Evolutionary conservation across 2,888 invertebrate species (phyloP).

Genomic region (Eristalis intricaria): DNA sequence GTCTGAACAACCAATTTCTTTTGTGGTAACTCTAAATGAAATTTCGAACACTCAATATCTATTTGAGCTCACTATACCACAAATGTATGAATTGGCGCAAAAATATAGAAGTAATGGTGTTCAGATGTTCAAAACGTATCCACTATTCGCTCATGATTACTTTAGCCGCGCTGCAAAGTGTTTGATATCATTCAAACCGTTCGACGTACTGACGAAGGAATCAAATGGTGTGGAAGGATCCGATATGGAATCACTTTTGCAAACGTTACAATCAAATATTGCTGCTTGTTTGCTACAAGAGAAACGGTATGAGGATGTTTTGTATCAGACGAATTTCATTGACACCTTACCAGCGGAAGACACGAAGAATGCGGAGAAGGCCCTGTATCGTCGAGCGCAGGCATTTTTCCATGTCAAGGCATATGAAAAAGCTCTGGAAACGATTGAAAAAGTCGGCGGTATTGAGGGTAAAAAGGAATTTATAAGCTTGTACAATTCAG

Average conservation of each 20-base stretch:
- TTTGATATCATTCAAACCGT: slow-evolving; percentile 84
- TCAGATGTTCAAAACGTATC: slow-evolving; percentile 85
- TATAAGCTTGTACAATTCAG: slow-evolving; percentile 83
- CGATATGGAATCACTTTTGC: slow-evolving; percentile 84
- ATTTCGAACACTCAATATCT: slow-evolving; percentile 79
- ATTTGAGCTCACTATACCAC: slow-evolving; percentile 80
- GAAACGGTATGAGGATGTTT: slow-evolving; percentile 85
- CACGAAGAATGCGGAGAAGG: slow-evolving; percentile 80
- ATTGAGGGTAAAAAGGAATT: slow-evolving; percentile 87
- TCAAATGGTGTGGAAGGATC: slow-evolving; percentile 76
- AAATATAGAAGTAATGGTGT: slow-evolving; percentile 83
- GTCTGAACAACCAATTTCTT: slow-evolving; percentile 74
- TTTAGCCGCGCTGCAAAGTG: slow-evolving; percentile 89
- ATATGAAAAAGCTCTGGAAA: slow-evolving; percentile 85
- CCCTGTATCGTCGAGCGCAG: slow-evolving; percentile 82
- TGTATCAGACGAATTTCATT: slow-evolving; percentile 84
- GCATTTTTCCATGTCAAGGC: slow-evolving; percentile 84
- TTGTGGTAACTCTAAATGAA: slow-evolving; percentile 79
- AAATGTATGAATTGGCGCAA: slow-evolving; percentile 81
- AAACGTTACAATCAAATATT: slow-evolving; percentile 90
- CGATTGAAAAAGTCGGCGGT: slow-evolving; percentile 82
- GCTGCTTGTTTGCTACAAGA: slow-evolving; percentile 90
- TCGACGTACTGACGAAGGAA: slow-evolving; percentile 82
- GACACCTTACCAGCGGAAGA: slow-evolving; percentile 75
- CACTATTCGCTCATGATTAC: slow-evolving; percentile 87